Evolutionary conservation across 1,140 invertebrate genomes (phyloP).

Genomic region (Heliconius eleuchia): DNA sequence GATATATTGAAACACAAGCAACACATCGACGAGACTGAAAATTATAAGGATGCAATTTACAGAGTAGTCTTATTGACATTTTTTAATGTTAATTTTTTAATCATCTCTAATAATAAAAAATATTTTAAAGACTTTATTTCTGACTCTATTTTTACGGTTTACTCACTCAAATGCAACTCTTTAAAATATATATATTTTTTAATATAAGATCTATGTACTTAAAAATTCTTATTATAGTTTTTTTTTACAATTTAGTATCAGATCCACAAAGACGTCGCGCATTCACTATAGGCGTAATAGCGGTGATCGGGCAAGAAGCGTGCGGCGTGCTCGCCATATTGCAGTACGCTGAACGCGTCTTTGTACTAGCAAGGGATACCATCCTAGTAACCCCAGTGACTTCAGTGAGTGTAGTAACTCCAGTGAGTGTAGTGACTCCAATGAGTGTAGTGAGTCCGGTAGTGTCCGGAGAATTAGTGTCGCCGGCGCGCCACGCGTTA

Average conservation of each 20-base stretch:
- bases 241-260: slow-evolving; percentile 42
- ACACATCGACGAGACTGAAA: too few relatives aligned
- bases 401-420: not conserved
- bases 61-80: too few relatives aligned
- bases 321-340: slow-evolving; percentile 61
- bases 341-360: slow-evolving; percentile 64
- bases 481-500: slow-evolving; percentile 31
- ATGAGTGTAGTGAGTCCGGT: not conserved
- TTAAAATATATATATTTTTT: too few relatives aligned
- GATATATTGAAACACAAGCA: too few relatives aligned
- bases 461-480: too few relatives aligned
- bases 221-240: not conserved
- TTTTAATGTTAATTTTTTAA: too few relatives aligned
- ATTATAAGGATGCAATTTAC: too few relatives aligned
- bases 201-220: too few relatives aligned
- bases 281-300: slow-evolving; percentile 46
- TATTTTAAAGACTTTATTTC: too few relatives aligned
- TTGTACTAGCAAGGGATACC: slow-evolving; percentile 48
- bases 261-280: slow-evolving; percentile 48
- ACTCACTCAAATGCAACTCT: too few relatives aligned
- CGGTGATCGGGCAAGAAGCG: slow-evolving; percentile 59
- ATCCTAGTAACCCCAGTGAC: not conserved
- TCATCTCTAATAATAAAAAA: too few relatives aligned
- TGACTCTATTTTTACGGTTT: too few relatives aligned
- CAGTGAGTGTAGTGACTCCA: not conserved